Evolutionary conservation across 2,888 invertebrate species (phyloP).

Genomic region (Elysia crispata): DNA sequence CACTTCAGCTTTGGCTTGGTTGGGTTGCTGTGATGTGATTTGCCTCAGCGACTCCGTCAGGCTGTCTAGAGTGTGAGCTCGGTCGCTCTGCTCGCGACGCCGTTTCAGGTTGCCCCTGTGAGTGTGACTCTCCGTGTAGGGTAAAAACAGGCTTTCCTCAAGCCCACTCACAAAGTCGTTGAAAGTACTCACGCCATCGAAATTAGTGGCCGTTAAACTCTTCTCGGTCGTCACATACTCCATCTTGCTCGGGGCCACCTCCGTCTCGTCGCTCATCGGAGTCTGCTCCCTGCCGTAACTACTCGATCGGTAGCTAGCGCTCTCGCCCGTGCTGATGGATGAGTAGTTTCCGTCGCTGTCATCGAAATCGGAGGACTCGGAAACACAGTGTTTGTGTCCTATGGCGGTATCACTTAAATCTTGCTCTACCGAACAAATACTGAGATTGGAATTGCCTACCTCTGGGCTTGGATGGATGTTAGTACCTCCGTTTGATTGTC

Average conservation of each 20-base stretch:
- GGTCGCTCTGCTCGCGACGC: no score
- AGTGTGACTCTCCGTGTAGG: background rate
- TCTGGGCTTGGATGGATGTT: background rate
- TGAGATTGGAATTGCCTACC: background rate
- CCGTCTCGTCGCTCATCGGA: slow-evolving; percentile 32
- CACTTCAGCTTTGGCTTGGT: no score
- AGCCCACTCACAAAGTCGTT: slow-evolving; percentile 36
- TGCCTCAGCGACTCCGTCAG: slow-evolving; percentile 2
- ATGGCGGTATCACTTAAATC: background rate
- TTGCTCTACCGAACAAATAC: no score
- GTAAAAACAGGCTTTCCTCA: background rate
- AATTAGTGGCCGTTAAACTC: background rate
- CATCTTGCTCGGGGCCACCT: background rate
- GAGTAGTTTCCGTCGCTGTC: slow-evolving; percentile 49
- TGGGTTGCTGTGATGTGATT: no score
- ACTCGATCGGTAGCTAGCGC: slow-evolving; percentile 23
- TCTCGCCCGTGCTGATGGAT: slow-evolving; percentile 37
- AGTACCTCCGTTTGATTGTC: background rate
- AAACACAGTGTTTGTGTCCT: slow-evolving; percentile 7
- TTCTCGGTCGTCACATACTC: background rate
- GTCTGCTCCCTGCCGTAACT: slow-evolving; percentile 24
- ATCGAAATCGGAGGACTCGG: slow-evolving; percentile 40
- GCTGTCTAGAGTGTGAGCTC: no score
- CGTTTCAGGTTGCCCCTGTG: no score
- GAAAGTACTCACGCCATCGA: slow-evolving; percentile 14